Percentiles rank a stretch among this genome's conserved stretches.
Evolutionary conservation across 37 sponge, comb jelly and placozoan genomes (phyloP).

Genomic region (Cliona cf. orientalis): DNA sequence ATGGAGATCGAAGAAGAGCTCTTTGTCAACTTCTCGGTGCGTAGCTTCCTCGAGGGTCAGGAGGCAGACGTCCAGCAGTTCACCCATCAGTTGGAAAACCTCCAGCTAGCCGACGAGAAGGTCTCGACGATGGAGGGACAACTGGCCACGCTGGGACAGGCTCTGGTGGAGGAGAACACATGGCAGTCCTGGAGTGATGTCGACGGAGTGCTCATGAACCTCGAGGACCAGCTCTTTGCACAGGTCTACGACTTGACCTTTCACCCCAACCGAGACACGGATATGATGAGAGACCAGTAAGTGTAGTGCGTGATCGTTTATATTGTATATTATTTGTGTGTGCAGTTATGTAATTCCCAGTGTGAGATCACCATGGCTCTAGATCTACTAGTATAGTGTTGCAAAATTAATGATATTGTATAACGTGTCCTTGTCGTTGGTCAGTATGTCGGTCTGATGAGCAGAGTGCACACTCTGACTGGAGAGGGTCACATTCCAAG

Average conservation of each 20-base stretch:
- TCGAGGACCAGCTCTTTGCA: slow-evolving; percentile 50
- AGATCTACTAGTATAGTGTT: no score
- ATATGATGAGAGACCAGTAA: slow-evolving; percentile 30
- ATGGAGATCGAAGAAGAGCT: slow-evolving; percentile 25
- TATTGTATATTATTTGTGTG: neutral
- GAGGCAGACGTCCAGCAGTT: slow-evolving; percentile 24
- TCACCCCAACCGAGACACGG: slow-evolving; percentile 76
- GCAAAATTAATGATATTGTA: no score
- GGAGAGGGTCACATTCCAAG: no score
- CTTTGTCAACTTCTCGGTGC: slow-evolving; percentile 48
- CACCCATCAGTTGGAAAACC: slow-evolving; percentile 2
- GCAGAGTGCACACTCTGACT: no score
- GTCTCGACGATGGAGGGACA: slow-evolving; percentile 30
- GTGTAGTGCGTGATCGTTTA: neutral
- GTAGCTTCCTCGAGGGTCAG: slow-evolving; percentile 35
- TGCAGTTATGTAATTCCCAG: neutral
- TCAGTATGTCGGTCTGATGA: no score
- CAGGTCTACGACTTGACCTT: slow-evolving; percentile 58
- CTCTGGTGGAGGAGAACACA: slow-evolving; percentile 28
- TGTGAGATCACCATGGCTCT: no score
- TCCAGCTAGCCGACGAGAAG: slow-evolving; percentile 46
- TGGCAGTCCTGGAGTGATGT: slow-evolving; percentile 44
- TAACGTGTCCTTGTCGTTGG: no score
- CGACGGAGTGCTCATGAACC: slow-evolving; percentile 28
- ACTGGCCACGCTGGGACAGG: slow-evolving; percentile 24